Base-by-base conservation (phyloP, 2,888 invertebrate genomes). In the Odontomyia ornata region DNA sequence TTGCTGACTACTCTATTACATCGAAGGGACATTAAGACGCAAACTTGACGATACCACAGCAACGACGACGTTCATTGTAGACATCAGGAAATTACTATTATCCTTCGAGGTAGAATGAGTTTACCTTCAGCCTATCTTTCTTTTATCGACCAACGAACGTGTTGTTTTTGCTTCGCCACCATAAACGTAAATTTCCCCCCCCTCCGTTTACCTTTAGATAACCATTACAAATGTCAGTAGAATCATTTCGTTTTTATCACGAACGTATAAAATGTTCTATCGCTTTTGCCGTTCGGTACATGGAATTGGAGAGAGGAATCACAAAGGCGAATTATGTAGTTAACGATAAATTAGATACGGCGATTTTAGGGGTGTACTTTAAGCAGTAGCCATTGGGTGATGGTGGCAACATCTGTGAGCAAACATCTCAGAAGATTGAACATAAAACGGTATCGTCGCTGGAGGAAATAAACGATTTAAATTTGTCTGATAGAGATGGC, bases 221-320 rank as follows among this genome's bases (percentile, higher is more conserved):
- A 65, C 30, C 65, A 36, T 65, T 65, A 28, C 13, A 30, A 65
- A 65, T 65, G 65, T 65, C 65, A 65, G 65, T 65, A 36, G 65
- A 13, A 36, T 28, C n/a, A 65, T 65, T 65, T 36, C n/a, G 65
- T 21, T 65, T 65, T 64, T 64, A 18, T 64, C 64, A 64, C 28
- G 64, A 15, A 18, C 60, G 23, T 21, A 23, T 60, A 60, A 11
- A 64, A 64, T 30, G 64, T 28, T n/a, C 36, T 4, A 27, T 52
- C 15, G 52, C 52, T 52, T 52, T 52, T 52, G 13, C 7, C 15
- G 52, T 15, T 52, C n/a, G 18, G 52, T 4, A 52, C 4, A 52
- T 52, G 52, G 52, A 52, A 52, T 4, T 52, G n/a, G 43, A 9
- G n/a, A n/a, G n/a, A n/a, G n/a, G 5, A 36, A 36, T 36, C 36